Percentiles rank a stretch among this genome's conserved stretches.
phyloP scores from a whole-genome alignment of 2,797 vertebrate species.

The Rachycentron canadum region DNA sequence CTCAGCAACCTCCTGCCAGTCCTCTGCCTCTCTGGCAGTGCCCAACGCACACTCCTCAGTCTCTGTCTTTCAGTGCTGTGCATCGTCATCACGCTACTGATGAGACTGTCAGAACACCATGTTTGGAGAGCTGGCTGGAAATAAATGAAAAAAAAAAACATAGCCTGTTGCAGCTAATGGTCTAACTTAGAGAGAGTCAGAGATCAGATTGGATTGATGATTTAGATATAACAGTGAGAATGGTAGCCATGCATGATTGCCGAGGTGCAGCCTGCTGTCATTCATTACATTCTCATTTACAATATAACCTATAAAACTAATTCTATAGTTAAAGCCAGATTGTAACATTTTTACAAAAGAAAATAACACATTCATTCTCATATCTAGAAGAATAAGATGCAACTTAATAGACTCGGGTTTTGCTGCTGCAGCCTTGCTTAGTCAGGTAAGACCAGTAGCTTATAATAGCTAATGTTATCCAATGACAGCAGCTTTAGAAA shows the following conservation, averaged over 20 bases:
- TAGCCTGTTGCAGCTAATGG: not conserved
- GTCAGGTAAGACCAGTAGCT: not conserved
- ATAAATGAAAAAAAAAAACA: not conserved
- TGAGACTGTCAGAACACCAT: slow-evolving; percentile 10
- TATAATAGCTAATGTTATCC: not conserved
- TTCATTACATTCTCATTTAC: not conserved
- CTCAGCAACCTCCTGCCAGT: no score
- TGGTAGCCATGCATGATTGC: not conserved
- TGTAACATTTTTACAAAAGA: not conserved
- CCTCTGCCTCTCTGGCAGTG: no score
- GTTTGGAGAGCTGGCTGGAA: not conserved
- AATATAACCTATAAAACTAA: no score
- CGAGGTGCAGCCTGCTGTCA: not conserved
- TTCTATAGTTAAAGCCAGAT: not conserved
- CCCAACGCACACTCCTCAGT: no score
- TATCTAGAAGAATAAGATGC: no score
- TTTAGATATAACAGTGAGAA: not conserved
- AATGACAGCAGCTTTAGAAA: not conserved
- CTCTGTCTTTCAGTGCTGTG: not conserved
- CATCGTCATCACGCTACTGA: slow-evolving; percentile 9
- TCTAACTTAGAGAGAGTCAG: not conserved
- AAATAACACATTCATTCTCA: not conserved
- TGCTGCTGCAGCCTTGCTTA: not conserved
- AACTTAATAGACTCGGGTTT: slow-evolving; percentile 4
- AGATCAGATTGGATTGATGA: no score